Base-by-base conservation (phyloP, 2,113 vertebrate species). In the Glareola pratincola region DNA sequence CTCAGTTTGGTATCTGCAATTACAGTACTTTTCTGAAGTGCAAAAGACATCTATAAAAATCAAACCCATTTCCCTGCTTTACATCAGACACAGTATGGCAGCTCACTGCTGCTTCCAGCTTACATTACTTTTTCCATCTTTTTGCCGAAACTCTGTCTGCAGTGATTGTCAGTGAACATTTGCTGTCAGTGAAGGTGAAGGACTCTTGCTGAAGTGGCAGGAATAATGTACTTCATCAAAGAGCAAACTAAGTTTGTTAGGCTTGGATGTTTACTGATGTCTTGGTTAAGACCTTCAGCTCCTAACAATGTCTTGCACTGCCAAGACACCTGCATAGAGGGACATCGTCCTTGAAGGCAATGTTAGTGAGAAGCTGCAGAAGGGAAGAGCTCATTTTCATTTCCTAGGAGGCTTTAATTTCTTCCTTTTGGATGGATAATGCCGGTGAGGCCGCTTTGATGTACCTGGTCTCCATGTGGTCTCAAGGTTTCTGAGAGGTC, bases 11-110 rank as follows among this genome's bases (percentile, higher is more conserved):
- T 83, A 66, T 96, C 87, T 95, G 87, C 94, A 87, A 88, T 92
- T 95, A 95, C 84, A 62, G 86, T 91, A 66, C 60, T 95, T 91
- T 91, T 91, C 89, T 95, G 84, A 96, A 95, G 94, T 90, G 87
- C 89, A 87, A 73, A 85, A 94, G 86, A 79, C 89, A 90, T 85
- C 81, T 92, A 81, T 87, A 95, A 95, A 96, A 97, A 94, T 90
- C 91, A 92, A 97, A 76, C 66, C 74, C 66, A 69, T 83, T 79
- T 94, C 69, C 41, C 80, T 62, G 84, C 91, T 92, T 85, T 79
- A 68, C 91, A 62, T 37, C 88, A 92, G 92, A 74, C 76, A 74
- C 41, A 37, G 87, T 7, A 29, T 1, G 22, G 85, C 45, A 90
- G 84, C 74, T 96, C 85, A 36, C 34, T 88, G 76, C 76, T 85